Evolutionary conservation across 2,797 vertebrate genomes (phyloP).

Genomic region (Sternarchorhynchus goeldii): DNA sequence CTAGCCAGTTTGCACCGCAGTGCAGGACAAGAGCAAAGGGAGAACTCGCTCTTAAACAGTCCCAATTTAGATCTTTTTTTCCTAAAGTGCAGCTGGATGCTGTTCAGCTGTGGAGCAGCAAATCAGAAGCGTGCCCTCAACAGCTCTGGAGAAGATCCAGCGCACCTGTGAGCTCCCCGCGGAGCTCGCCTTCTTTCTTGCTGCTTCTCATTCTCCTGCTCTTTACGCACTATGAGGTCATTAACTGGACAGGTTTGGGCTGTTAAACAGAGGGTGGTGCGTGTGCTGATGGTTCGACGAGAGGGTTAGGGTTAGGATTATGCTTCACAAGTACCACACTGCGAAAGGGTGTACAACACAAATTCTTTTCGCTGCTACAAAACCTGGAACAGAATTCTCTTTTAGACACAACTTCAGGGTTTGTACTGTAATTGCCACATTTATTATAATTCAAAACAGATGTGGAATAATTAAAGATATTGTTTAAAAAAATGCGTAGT

Average conservation of each 20-base stretch:
- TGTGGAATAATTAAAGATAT: conserved; percentile 55
- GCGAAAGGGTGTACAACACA: conserved; percentile 23
- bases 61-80: conserved; percentile 47
- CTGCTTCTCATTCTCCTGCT: conserved; percentile 45
- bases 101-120: conserved; percentile 60
- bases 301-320: not conserved
- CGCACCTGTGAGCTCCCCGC: conserved; percentile 70
- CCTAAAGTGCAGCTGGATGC: conserved; percentile 53
- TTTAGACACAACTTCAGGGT: not conserved
- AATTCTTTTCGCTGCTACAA: conserved; percentile 28
- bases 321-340: conserved; percentile 17
- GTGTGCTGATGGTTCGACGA: conserved; percentile 32
- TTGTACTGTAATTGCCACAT: conserved; percentile 51
- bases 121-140: conserved; percentile 60
- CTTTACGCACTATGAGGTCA: conserved; percentile 66
- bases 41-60: conserved; percentile 54
- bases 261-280: conserved; percentile 56
- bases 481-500: conserved; percentile 34
- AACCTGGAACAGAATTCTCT: not conserved
- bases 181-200: conserved; percentile 39
- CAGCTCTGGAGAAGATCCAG: conserved; percentile 64
- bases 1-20: conserved; percentile 46
- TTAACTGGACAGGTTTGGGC: conserved; percentile 66
- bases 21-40: conserved; percentile 37
- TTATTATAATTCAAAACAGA: conserved; percentile 57